Percentiles rank a stretch among this genome's conserved stretches.
phyloP scores from a whole-genome alignment of 2,888 invertebrate genomes.

The Epirrhoe alternata region DNA sequence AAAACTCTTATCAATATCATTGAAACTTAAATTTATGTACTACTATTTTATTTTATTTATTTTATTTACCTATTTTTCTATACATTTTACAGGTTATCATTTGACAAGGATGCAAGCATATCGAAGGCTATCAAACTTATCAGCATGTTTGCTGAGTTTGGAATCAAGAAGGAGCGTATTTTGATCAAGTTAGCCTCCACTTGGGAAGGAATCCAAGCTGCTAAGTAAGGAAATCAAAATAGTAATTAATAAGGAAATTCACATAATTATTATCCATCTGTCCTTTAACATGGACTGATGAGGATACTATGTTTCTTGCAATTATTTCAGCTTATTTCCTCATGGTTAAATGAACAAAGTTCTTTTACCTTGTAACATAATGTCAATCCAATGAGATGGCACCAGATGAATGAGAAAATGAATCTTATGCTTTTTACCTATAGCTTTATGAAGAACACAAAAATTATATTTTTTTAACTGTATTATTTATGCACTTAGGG shows the following conservation, averaged over 20 bases:
- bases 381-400: no score
- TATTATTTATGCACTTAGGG: no score
- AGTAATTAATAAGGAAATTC: not conserved
- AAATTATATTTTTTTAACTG: not conserved
- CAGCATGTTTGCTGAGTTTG: constrained; percentile 94
- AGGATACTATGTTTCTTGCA: not conserved
- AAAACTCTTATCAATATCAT: not conserved
- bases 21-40: no score
- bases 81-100: constrained; percentile 91
- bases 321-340: not conserved
- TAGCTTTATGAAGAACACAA: not conserved
- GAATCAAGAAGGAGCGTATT: constrained; percentile 96
- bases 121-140: constrained; percentile 95
- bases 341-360: not conserved
- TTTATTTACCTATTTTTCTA: no score
- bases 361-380: not conserved
- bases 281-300: not conserved
- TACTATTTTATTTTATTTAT: no score
- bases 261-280: not conserved
- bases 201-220: constrained; percentile 99
- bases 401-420: not conserved
- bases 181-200: constrained; percentile 99
- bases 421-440: not conserved
- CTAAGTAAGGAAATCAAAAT: constrained; percentile 86
- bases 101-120: constrained; percentile 96